phyloP scores from a whole-genome alignment of 2,113 vertebrate genomes.

The Oplegnathus fasciatus region DNA sequence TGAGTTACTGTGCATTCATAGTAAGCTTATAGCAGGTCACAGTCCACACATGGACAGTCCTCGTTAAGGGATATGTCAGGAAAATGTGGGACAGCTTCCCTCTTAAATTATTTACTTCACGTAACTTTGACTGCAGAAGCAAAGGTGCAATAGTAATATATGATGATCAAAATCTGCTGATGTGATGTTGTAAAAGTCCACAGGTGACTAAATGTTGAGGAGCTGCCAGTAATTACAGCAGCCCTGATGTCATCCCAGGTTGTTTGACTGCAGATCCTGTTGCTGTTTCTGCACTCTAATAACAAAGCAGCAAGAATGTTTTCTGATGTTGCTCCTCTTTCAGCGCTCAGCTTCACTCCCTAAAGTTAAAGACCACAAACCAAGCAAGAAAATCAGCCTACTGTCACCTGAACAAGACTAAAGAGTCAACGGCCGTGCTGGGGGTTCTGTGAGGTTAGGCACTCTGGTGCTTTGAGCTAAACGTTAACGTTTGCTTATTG shows the following conservation, averaged over 20 bases:
- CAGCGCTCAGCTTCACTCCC: too few relatives aligned
- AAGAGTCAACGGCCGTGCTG: too few relatives aligned
- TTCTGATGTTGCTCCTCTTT: background rate
- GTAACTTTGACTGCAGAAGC: background rate
- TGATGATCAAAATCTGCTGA: conserved; percentile 5
- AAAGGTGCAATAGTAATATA: conserved; percentile 12
- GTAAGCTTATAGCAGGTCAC: conserved; percentile 13
- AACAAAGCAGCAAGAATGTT: conserved; percentile 11
- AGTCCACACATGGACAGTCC: conserved; percentile 23
- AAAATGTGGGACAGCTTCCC: conserved; percentile 5
- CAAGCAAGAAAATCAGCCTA: background rate
- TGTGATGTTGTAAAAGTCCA: background rate
- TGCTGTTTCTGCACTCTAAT: conserved; percentile 2
- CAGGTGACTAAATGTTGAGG: conserved; percentile 23
- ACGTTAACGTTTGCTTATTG: background rate
- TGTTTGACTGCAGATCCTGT: conserved; percentile 30
- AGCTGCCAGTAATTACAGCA: conserved; percentile 24
- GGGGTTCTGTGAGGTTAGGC: background rate
- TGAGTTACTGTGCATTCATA: background rate
- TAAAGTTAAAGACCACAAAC: background rate
- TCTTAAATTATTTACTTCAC: background rate
- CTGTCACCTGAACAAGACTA: background rate
- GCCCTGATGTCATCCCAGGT: conserved; percentile 21
- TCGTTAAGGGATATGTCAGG: conserved; percentile 16
- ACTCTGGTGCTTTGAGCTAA: background rate